Percentiles rank a stretch among this genome's conserved stretches.
Conservation (phyloP, 2,888 invertebrate species). For the Kryphioiulus occultus region DNA sequence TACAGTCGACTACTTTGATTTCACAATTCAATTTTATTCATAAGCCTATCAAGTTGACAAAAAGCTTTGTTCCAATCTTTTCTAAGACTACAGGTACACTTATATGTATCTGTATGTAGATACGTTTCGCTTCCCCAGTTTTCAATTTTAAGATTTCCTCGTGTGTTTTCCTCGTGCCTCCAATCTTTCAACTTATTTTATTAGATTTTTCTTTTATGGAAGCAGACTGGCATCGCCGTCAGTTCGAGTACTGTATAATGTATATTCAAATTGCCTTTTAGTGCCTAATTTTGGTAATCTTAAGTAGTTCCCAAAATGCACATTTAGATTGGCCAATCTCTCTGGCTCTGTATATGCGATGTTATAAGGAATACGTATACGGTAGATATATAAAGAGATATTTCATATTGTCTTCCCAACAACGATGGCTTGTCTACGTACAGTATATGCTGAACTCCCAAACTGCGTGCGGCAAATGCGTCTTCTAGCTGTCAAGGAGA, state of each 20-base stretch:
- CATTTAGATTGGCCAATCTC: background rate
- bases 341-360: background rate
- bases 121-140: background rate
- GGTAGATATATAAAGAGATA: no score
- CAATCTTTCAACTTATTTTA: background rate
- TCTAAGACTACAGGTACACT: no score
- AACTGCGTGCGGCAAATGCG: background rate
- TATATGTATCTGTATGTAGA: background rate
- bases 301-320: background rate
- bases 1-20: no score
- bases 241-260: no score
- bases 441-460: background rate
- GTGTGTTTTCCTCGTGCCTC: background rate
- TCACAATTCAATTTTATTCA: no score
- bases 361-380: background rate
- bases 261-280: conserved; percentile 3
- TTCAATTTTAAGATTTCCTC: background rate
- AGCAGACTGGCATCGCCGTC: no score
- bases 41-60: no score
- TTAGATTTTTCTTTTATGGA: no score
- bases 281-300: background rate
- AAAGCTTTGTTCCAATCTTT: no score
- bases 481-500: conserved; percentile 25
- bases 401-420: background rate
- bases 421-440: background rate